Conservation (phyloP, 1,140 invertebrate species). For the Conus ventricosus region DNA sequence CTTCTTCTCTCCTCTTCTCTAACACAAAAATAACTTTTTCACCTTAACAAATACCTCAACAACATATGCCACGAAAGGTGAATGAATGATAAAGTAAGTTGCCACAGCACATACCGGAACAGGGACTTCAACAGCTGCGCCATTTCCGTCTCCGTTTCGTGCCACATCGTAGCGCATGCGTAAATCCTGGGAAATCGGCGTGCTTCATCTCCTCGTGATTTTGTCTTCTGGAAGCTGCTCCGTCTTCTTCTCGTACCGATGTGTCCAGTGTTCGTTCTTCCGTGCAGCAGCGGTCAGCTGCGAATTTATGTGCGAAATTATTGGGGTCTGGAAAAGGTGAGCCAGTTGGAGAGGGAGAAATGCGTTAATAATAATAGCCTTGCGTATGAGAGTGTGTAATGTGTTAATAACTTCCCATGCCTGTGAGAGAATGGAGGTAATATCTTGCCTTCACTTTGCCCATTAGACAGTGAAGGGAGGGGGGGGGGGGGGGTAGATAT, state of each 20-base stretch:
- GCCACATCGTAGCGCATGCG: slow-evolving; percentile 74
- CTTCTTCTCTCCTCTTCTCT: too few relatives aligned
- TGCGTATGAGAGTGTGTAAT: too few relatives aligned
- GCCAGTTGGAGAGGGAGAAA: too few relatives aligned
- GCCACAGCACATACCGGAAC: slow-evolving; percentile 64
- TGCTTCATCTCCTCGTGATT: not conserved
- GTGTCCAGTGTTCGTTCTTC: slow-evolving; percentile 12
- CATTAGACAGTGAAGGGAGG: too few relatives aligned
- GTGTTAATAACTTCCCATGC: too few relatives aligned
- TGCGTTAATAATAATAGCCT: too few relatives aligned
- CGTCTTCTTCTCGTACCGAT: not conserved
- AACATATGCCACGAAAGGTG: not conserved
- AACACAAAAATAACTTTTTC: not conserved
- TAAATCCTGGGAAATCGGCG: slow-evolving; percentile 65
- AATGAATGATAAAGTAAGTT: not conserved
- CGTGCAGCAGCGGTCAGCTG: not conserved
- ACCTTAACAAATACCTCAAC: not conserved
- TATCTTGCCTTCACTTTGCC: too few relatives aligned
- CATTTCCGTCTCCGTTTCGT: slow-evolving; percentile 72
- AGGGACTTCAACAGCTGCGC: slow-evolving; percentile 79
- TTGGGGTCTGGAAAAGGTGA: too few relatives aligned
- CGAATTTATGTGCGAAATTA: too few relatives aligned
- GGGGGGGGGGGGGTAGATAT: too few relatives aligned
- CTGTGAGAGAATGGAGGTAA: too few relatives aligned
- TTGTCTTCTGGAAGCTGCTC: not conserved